A percentile compares a stretch with the other conserved stretches of the same genome.
These are phyloP conservation scores for Idaea straminata DNA, from an alignment of 2,888 invertebrate species.

Conservation along the genomic window DNA sequence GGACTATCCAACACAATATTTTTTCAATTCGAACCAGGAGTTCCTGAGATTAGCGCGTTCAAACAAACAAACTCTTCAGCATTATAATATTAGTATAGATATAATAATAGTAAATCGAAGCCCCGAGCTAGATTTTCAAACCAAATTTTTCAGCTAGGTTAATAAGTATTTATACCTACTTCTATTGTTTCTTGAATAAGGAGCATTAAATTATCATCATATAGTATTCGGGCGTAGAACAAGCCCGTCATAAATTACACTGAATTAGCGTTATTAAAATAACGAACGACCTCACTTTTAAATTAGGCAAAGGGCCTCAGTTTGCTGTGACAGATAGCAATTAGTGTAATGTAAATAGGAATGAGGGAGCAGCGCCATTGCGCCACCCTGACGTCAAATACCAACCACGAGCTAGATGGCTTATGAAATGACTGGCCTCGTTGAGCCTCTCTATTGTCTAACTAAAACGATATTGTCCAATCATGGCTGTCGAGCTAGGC, in stretches of 20 bases:
- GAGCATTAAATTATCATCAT: not conserved
- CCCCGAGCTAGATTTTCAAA: too few relatives aligned
- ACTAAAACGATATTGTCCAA: not conserved
- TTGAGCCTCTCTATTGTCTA: not conserved
- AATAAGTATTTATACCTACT: too few relatives aligned
- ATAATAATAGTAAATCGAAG: too few relatives aligned
- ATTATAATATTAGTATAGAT: too few relatives aligned
- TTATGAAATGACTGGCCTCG: not conserved
- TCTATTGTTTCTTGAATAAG: too few relatives aligned
- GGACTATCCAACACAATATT: too few relatives aligned
- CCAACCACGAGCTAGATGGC: not conserved
- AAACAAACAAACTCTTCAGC: too few relatives aligned
- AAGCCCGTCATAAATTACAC: not conserved
- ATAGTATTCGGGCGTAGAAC: not conserved
- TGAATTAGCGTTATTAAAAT: conserved; percentile 1
- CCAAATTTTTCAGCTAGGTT: too few relatives aligned
- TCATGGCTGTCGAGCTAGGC: not conserved
- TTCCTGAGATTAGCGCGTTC: too few relatives aligned
- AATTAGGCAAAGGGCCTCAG: not conserved
- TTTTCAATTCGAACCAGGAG: too few relatives aligned
- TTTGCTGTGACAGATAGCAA: not conserved
- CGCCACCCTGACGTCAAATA: not conserved
- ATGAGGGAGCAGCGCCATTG: not conserved
- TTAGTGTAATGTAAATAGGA: not conserved
- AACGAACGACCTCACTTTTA: not conserved